A percentile compares a stretch with the other conserved stretches of the same genome.
Conservation (phyloP, 2,797 vertebrate genomes). For the Sebastes jordani region DNA sequence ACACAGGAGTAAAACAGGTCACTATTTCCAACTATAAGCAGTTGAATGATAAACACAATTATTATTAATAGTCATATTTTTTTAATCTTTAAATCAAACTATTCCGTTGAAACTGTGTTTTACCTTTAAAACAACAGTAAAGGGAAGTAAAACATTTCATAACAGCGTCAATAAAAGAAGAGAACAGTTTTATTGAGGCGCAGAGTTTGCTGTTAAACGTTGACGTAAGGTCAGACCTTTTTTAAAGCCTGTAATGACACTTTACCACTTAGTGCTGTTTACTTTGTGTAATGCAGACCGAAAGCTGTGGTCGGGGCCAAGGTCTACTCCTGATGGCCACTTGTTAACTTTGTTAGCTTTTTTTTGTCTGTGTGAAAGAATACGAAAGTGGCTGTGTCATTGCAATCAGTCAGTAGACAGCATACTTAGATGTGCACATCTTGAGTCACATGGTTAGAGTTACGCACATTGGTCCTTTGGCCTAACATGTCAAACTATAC, state of each 20-base stretch:
- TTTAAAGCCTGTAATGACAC: constrained; percentile 1
- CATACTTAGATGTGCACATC: not conserved
- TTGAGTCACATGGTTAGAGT: not conserved
- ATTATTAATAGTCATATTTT: not conserved
- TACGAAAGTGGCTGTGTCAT: not conserved
- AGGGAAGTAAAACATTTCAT: not conserved
- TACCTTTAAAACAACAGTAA: not conserved
- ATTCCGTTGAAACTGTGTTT: not conserved
- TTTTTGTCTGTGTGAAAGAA: not conserved
- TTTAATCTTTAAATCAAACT: not conserved
- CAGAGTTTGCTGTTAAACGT: not conserved
- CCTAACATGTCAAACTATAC: not conserved
- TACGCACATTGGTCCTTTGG: not conserved
- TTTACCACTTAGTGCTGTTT: not conserved
- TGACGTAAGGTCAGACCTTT: not conserved
- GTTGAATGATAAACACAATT: not conserved
- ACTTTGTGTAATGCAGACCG: not conserved
- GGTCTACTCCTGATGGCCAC: not conserved
- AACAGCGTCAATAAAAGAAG: not conserved
- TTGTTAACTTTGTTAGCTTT: not conserved
- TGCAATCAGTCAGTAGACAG: not conserved
- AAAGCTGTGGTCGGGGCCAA: not conserved
- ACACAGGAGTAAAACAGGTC: not conserved
- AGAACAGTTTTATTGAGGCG: not conserved
- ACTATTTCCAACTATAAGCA: not conserved